Conservation (phyloP, 1,140 invertebrate genomes). For the Zaprionus lachaisei region DNA sequence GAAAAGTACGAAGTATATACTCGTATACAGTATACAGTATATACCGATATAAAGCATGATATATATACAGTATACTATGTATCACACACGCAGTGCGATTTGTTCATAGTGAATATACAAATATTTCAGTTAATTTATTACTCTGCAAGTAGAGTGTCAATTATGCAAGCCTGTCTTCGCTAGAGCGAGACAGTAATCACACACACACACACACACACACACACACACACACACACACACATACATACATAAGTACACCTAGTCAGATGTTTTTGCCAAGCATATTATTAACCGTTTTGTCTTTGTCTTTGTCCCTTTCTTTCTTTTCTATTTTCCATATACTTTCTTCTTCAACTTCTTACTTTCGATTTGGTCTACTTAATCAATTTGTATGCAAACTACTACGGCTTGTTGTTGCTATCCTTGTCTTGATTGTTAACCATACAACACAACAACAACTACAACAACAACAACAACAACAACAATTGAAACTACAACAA, state of each 20-base stretch:
- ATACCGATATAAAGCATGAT: too few relatives aligned
- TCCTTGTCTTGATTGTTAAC: slow-evolving; percentile 63
- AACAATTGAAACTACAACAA: slow-evolving; percentile 46
- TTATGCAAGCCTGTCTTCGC: slow-evolving; percentile 40
- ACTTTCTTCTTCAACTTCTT: slow-evolving; percentile 48
- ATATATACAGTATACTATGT: background rate
- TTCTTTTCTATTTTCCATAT: slow-evolving; percentile 72
- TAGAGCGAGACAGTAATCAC: slow-evolving; percentile 32
- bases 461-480: slow-evolving; percentile 45
- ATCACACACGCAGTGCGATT: too few relatives aligned
- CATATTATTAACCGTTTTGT: slow-evolving; percentile 59
- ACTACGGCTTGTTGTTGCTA: slow-evolving; percentile 75
- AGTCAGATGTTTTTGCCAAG: slow-evolving; percentile 1
- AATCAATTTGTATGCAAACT: slow-evolving; percentile 28
- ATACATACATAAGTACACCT: slow-evolving; percentile 16
- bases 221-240: slow-evolving; percentile 26
- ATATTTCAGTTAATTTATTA: slow-evolving; percentile 14
- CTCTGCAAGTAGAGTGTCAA: slow-evolving; percentile 78
- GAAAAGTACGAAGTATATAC: too few relatives aligned
- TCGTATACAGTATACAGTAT: too few relatives aligned
- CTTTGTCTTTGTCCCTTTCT: slow-evolving; percentile 72
- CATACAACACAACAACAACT: slow-evolving; percentile 50
- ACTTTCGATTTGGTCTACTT: slow-evolving; percentile 38
- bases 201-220: slow-evolving; percentile 33
- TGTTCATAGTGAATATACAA: too few relatives aligned